Evolutionary conservation across 2,888 invertebrate genomes (phyloP).

Genomic region (Himalopsyche tibetana): DNA sequence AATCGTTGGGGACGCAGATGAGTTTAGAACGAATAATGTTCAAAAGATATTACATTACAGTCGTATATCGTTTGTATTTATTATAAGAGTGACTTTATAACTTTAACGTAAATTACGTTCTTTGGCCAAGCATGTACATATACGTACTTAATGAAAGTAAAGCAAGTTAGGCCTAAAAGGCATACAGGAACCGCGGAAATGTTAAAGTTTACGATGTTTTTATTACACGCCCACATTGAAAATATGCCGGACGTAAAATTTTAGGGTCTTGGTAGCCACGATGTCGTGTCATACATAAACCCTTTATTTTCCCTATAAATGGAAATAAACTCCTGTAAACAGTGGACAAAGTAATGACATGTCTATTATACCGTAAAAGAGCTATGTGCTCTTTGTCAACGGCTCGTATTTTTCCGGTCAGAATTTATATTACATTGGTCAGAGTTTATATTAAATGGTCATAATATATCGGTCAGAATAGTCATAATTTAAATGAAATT

Average conservation of each 20-base stretch:
- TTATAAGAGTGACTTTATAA: neutral
- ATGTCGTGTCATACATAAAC: neutral
- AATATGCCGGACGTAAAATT: constrained; percentile 23
- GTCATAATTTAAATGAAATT: too few species aligned
- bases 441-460: too few species aligned
- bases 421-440: too few species aligned
- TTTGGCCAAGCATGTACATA: neutral
- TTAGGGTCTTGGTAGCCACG: neutral
- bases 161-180: constrained; percentile 16
- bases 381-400: too few species aligned
- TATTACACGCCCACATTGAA: constrained; percentile 7
- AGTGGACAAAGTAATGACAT: neutral
- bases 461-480: too few species aligned
- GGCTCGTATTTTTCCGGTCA: too few species aligned
- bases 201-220: constrained; percentile 32
- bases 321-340: neutral
- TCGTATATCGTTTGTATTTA: neutral
- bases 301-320: constrained; percentile 4
- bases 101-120: neutral
- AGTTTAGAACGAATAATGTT: neutral
- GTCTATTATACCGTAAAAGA: too few species aligned
- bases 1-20: neutral
- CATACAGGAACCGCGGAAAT: constrained; percentile 15
- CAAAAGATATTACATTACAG: constrained; percentile 1
- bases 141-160: constrained; percentile 14